These are phyloP conservation scores for Rugalucina vietnamica DNA, from an alignment of 2,888 invertebrate species.

Conservation along the genomic window DNA sequence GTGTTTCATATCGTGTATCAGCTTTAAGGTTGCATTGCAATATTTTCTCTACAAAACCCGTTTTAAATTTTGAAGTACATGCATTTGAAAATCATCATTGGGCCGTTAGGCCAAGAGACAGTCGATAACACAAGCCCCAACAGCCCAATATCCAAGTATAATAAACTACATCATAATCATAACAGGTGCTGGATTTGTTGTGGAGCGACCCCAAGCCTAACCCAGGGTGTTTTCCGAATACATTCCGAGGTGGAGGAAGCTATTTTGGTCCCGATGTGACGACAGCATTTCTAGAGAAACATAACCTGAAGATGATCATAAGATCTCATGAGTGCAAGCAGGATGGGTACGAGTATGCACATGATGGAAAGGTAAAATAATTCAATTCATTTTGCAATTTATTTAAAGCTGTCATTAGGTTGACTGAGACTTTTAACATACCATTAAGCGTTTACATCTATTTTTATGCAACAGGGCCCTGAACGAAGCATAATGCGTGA, in stretches of 20 bases:
- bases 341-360: conserved; percentile 94
- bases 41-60: too few relatives aligned
- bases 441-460: too few relatives aligned
- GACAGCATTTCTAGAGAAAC: conserved; percentile 89
- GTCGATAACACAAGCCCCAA: neutral
- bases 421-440: too few relatives aligned
- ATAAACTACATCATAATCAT: too few relatives aligned
- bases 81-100: neutral
- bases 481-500: too few relatives aligned
- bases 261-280: conserved; percentile 97
- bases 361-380: conserved; percentile 90
- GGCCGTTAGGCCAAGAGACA: neutral
- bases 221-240: conserved; percentile 84
- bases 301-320: conserved; percentile 91
- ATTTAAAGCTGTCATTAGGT: too few relatives aligned
- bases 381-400: too few relatives aligned
- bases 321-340: conserved; percentile 97
- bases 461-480: too few relatives aligned
- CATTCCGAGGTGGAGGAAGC: conserved; percentile 94
- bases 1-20: too few relatives aligned
- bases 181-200: conserved; percentile 94
- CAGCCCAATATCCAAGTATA: neutral
- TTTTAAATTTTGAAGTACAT: too few relatives aligned
- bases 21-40: too few relatives aligned
- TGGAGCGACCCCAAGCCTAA: conserved; percentile 93